Evolutionary conservation across 2,888 invertebrate genomes (phyloP).

Genomic region (Willowsia nigromaculata): DNA sequence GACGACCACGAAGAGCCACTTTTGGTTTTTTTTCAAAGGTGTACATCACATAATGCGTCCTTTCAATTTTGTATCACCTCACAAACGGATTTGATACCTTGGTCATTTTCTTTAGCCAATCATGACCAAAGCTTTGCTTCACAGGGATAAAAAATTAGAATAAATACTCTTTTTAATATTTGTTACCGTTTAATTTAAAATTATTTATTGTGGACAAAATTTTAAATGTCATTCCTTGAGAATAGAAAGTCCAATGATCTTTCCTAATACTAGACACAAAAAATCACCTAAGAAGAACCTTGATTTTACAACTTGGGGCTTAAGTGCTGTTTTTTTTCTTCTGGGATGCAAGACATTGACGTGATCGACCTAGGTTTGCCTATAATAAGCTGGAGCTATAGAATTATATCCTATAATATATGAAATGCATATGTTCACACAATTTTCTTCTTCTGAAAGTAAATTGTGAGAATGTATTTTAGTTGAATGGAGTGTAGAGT

Average conservation of each 20-base stretch:
- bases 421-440: neutral
- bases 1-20: slow-evolving; percentile 4
- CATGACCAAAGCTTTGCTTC: neutral
- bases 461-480: slow-evolving; percentile 6
- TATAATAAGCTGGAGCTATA: neutral
- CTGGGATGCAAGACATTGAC: neutral
- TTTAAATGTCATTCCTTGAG: no score
- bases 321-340: slow-evolving; percentile 1
- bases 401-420: neutral
- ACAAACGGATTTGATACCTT: neutral
- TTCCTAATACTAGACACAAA: neutral
- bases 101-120: neutral
- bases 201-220: no score
- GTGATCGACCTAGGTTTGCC: neutral
- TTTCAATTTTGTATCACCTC: neutral
- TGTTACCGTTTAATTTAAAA: no score
- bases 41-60: neutral
- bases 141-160: neutral
- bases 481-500: neutral
- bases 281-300: neutral
- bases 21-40: neutral
- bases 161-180: no score
- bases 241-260: slow-evolving; percentile 12
- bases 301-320: neutral
- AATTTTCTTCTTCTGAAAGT: neutral